Conservation (phyloP, 2,888 invertebrate genomes). For the Cordilura impudica region DNA sequence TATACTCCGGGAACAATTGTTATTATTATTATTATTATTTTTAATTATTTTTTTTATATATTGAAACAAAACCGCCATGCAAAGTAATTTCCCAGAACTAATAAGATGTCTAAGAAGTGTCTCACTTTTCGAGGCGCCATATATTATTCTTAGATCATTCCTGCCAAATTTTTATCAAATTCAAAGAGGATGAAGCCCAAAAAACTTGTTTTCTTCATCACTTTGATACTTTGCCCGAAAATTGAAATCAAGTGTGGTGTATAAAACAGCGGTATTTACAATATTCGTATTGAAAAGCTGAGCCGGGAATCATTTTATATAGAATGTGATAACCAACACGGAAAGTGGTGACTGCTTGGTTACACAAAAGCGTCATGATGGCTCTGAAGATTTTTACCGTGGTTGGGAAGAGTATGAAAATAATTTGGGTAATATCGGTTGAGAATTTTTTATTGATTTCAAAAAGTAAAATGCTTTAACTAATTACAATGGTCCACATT, state of each 20-base stretch:
- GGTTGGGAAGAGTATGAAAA: slow-evolving; percentile 29
- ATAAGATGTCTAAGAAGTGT: no score
- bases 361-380: slow-evolving; percentile 25
- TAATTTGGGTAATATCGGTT: slow-evolving; percentile 19
- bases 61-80: no score
- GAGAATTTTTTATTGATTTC: slow-evolving; percentile 22
- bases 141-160: no score
- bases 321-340: slow-evolving; percentile 14
- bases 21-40: no score
- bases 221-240: background rate
- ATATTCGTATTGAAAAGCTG: background rate
- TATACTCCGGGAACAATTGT: no score
- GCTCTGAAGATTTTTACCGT: slow-evolving; percentile 12
- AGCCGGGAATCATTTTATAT: slow-evolving; percentile 11
- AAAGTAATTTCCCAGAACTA: no score
- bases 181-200: no score
- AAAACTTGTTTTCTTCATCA: no score
- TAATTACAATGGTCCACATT: slow-evolving; percentile 18
- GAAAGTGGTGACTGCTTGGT: slow-evolving; percentile 23
- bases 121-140: no score
- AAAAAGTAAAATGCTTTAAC: slow-evolving; percentile 15
- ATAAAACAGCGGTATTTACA: slow-evolving; percentile 19
- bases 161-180: no score
- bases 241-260: no score
- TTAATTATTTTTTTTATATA: no score